Evolutionary conservation across 2,888 invertebrate species (phyloP).

Genomic region (Xanthorhoe spadicearia): DNA sequence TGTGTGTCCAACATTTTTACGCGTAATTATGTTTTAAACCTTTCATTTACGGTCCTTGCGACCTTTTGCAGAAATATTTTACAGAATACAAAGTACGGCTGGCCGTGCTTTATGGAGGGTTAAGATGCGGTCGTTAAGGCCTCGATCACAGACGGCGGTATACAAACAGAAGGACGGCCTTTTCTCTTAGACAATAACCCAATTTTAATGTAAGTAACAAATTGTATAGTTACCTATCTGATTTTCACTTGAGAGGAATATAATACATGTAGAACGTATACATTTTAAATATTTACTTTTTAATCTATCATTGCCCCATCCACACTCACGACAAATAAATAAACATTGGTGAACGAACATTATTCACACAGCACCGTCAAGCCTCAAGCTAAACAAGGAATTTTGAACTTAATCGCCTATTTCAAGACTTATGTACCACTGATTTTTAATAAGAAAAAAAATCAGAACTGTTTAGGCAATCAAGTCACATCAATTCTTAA

Average conservation of each 20-base stretch:
- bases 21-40: constrained; percentile 39
- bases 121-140: constrained; percentile 43
- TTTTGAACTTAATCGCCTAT: neutral
- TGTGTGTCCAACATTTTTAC: constrained; percentile 35
- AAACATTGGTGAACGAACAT: neutral
- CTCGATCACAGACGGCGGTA: constrained; percentile 12
- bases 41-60: constrained; percentile 39
- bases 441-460: neutral
- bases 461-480: neutral
- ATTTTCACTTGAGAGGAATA: constrained; percentile 5
- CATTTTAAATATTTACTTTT: neutral
- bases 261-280: neutral
- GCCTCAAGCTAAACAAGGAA: neutral
- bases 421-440: neutral
- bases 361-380: neutral
- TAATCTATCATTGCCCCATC: neutral
- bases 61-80: constrained; percentile 46
- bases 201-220: constrained; percentile 1
- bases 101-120: constrained; percentile 45
- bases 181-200: neutral
- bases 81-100: constrained; percentile 49
- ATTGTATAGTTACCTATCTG: too few relatives aligned
- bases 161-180: neutral
- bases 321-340: neutral
- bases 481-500: neutral